phyloP scores from a whole-genome alignment of 1,140 invertebrate species.

The Zelostemma sp. region DNA sequence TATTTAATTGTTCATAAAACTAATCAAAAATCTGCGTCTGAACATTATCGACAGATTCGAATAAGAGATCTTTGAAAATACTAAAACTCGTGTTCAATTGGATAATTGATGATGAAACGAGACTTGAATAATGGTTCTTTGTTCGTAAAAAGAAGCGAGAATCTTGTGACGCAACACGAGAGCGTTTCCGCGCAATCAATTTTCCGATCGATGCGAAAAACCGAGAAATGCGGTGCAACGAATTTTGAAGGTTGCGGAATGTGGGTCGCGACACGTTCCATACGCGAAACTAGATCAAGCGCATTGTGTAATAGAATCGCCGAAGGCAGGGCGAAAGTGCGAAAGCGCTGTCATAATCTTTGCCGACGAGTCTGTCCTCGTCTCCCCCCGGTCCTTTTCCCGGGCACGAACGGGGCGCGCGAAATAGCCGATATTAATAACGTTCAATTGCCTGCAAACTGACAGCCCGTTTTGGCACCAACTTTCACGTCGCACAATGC shows the following conservation, averaged over 20 bases:
- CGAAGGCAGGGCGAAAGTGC: slow-evolving; percentile 21
- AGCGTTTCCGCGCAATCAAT: too few species aligned
- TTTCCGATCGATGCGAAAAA: too few species aligned
- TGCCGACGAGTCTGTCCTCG: slow-evolving; percentile 11
- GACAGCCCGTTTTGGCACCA: slow-evolving; percentile 22
- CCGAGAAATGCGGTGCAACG: too few species aligned
- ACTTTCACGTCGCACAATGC: slow-evolving; percentile 47
- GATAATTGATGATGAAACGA: too few species aligned
- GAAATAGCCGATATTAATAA: slow-evolving; percentile 44
- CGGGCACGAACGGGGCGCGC: slow-evolving; percentile 9
- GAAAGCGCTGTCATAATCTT: slow-evolving; percentile 26
- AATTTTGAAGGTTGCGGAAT: slow-evolving; percentile 33
- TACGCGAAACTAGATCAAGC: slow-evolving; percentile 31
- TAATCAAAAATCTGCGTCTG: too few species aligned
- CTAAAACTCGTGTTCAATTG: too few species aligned
- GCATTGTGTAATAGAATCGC: slow-evolving; percentile 24
- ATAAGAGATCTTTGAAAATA: too few species aligned
- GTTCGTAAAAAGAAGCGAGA: too few species aligned
- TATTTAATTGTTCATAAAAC: too few species aligned
- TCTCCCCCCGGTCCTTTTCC: slow-evolving; percentile 27
- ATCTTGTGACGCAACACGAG: too few species aligned
- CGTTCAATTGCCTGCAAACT: slow-evolving; percentile 38
- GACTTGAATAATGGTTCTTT: too few species aligned
- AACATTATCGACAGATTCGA: too few species aligned
- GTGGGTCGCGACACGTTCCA: slow-evolving; percentile 20